Conservation (phyloP, 2,888 invertebrate genomes). For the Himalopsyche tibetana region DNA sequence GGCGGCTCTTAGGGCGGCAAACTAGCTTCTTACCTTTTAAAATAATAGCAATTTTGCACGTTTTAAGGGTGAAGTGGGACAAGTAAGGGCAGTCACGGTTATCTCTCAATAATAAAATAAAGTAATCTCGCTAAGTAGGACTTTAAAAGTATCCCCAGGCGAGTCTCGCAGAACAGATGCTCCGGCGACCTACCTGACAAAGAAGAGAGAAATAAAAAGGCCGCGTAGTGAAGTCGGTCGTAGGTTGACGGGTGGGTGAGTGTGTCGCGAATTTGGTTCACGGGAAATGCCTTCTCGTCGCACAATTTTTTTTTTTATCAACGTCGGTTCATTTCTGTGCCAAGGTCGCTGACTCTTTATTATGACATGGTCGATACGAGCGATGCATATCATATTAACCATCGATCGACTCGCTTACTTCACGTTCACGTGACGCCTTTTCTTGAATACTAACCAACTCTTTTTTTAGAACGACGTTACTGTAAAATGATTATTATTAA, state of each 20-base stretch:
- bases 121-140: conserved; percentile 40
- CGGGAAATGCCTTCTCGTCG: conserved; percentile 10
- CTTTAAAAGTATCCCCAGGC: conserved; percentile 41
- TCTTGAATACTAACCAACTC: no score
- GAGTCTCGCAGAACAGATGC: not conserved
- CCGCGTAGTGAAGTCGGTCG: not conserved
- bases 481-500: no score
- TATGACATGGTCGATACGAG: conserved; percentile 37
- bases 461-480: no score
- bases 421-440: no score
- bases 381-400: not conserved
- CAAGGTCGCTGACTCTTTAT: conserved; percentile 38
- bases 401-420: not conserved
- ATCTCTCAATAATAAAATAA: conserved; percentile 42
- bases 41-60: conserved; percentile 29
- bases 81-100: conserved; percentile 40
- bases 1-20: not conserved
- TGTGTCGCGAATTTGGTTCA: conserved; percentile 42
- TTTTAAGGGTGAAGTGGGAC: conserved; percentile 43
- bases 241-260: not conserved
- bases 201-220: not conserved
- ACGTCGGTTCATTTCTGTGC: not conserved
- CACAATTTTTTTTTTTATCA: not conserved
- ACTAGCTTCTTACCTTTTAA: conserved; percentile 41
- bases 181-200: conserved; percentile 22